Evolutionary conservation across 92 coral and sea anemone genomes (phyloP).

Genomic region (Zoanthus sansibaricus): DNA sequence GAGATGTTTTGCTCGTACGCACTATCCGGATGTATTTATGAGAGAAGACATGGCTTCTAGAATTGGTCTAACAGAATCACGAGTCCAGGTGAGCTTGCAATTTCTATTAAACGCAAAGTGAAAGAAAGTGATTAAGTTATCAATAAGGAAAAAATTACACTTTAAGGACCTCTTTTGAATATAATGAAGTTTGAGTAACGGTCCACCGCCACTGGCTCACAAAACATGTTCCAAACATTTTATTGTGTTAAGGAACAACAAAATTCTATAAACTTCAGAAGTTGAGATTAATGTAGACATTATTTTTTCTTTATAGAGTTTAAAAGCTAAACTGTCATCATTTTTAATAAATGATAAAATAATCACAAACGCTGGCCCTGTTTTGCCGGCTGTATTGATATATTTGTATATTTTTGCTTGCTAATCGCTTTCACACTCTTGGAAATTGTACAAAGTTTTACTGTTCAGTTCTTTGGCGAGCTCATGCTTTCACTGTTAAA

Average conservation of each 20-base stretch:
- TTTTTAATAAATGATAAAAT: conserved; percentile 81
- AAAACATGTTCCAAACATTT: not conserved
- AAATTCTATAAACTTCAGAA: conserved; percentile 26
- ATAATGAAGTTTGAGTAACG: conserved; percentile 96
- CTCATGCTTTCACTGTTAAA: conserved; percentile 31
- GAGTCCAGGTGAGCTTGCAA: conserved; percentile 91
- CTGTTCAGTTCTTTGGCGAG: conserved; percentile 39
- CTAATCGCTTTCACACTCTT: conserved; percentile 94
- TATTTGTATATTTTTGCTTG: conserved; percentile 91
- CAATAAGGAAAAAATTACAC: conserved; percentile 78
- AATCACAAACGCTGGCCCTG: conserved; percentile 76
- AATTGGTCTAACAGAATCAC: conserved; percentile 97
- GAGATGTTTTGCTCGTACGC: conserved; percentile 97
- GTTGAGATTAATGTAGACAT: not conserved
- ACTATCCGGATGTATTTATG: conserved; percentile 98
- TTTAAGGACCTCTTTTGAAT: conserved; percentile 79
- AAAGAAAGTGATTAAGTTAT: conserved; percentile 57
- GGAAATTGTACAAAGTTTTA: conserved; percentile 76
- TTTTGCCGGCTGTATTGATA: conserved; percentile 88
- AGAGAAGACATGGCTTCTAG: conserved; percentile 98
- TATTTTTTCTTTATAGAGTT: conserved; percentile 19
- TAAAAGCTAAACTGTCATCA: conserved; percentile 76
- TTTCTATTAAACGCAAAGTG: conserved; percentile 38
- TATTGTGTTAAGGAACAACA: conserved; percentile 40
- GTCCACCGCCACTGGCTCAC: conserved; percentile 57